phyloP scores from a whole-genome alignment of 2,888 invertebrate species.

The Empis stercorea region DNA sequence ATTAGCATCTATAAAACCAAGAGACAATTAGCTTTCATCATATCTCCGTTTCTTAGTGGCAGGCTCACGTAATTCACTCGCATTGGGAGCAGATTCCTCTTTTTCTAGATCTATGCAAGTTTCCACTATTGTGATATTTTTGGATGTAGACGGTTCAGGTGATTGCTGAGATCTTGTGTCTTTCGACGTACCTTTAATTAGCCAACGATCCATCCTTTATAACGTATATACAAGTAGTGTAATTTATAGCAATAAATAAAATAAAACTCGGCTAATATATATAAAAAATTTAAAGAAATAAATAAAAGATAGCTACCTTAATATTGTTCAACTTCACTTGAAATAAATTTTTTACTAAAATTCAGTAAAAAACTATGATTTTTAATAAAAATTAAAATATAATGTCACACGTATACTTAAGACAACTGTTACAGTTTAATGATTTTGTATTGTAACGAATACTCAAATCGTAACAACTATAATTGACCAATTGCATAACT shows the following conservation, averaged over 20 bases:
- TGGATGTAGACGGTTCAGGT: neutral
- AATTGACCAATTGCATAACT: neutral
- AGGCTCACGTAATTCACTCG: neutral
- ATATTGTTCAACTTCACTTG: neutral
- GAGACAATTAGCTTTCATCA: neutral
- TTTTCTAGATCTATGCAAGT: neutral
- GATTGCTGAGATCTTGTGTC: neutral
- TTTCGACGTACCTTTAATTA: neutral
- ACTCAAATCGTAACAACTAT: neutral
- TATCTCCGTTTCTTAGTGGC: neutral
- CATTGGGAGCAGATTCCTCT: neutral
- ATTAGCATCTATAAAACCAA: neutral
- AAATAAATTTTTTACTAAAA: neutral
- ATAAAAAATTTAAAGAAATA: neutral
- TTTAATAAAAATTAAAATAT: neutral
- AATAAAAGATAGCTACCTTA: neutral
- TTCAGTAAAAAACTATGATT: neutral
- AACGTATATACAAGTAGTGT: neutral
- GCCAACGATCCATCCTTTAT: neutral
- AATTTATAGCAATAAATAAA: neutral
- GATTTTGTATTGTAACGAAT: neutral
- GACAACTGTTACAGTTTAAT: neutral
- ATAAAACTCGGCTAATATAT: neutral
- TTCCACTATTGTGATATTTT: neutral
- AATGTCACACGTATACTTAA: neutral